Evolutionary conservation across 2,113 vertebrate genomes (phyloP).

Genomic region (Microcebus griseorufus): DNA sequence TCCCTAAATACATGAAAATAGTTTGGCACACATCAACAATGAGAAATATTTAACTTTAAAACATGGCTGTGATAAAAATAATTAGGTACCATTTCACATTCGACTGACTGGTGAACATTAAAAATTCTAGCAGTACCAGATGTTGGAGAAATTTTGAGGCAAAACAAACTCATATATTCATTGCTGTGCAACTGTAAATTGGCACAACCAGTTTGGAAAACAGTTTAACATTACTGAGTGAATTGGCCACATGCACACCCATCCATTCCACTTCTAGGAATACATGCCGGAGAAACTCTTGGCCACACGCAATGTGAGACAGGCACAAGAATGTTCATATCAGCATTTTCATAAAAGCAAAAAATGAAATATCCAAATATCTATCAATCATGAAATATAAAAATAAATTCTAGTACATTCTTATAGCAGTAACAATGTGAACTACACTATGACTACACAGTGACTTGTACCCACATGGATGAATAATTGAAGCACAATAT

Average conservation of each 20-base stretch:
- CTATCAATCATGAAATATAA: background rate
- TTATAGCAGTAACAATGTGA: background rate
- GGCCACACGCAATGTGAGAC: background rate
- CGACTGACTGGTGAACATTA: background rate
- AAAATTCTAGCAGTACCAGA: background rate
- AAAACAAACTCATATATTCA: background rate
- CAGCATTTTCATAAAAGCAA: background rate
- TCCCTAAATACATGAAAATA: background rate
- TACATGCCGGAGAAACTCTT: background rate
- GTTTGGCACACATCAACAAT: background rate
- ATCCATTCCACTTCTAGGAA: background rate
- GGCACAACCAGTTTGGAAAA: background rate
- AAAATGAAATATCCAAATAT: background rate
- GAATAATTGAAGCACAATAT: background rate
- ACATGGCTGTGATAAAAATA: background rate
- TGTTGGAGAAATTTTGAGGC: background rate
- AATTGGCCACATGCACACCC: background rate
- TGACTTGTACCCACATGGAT: background rate
- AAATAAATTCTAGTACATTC: background rate
- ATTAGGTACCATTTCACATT: background rate
- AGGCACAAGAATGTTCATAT: background rate
- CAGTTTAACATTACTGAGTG: too few species aligned
- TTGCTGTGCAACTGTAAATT: too few species aligned
- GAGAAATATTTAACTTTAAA: slow-evolving; percentile 13
- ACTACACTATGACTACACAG: background rate